Base-by-base conservation (phyloP, 1,140 invertebrate species). In the Octopus bimaculoides region DNA sequence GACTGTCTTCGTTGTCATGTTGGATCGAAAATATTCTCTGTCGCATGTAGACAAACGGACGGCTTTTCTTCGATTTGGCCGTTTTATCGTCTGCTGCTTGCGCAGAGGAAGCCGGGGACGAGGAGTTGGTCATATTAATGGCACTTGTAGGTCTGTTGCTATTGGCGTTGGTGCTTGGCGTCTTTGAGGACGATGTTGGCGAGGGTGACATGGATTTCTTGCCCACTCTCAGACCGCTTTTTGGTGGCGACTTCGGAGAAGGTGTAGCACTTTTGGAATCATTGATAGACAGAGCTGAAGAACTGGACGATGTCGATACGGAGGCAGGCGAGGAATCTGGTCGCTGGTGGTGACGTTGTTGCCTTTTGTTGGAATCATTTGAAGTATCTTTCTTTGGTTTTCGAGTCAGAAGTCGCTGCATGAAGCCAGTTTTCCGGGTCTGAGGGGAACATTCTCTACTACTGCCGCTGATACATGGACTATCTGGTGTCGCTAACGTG, bases 21-120 rank as follows among this genome's bases (percentile, higher is more conserved):
- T 88, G 84, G 9, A 87, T 88, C 52, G 87, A 86, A 20, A 88
- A 83, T 56, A 87, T 84, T 20, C 86, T 78, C 66, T 86, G 85
- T 52, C 85, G 82, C 54, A 88, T 83, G 71, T 87, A 87, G 0
- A 88, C 87, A 79, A 87, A 88, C n/a, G 87, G 84, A 73, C 84
- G 82, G 5, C 84, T 77, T 77, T 85, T 88, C 56, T 82, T 80
- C 2, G 83, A 81, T 41, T 85, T 83, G 0, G 77, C 52, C 5
- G 85, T 81, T 54, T 82, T 79, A 77, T n/a, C 78, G 80, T 54
- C 84, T 83, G 54, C 77, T 17, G n/a, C 14, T 5, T 71, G 17
- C 14, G 66, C 26, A 41, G 26, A 41, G 26, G 26, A 20, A 14
- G 17, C 66, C 5, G 66, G 66, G 6, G 66, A 71, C 14, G 66